Evolutionary conservation across 2,113 vertebrate genomes (phyloP).

Genomic region (Irena cyanogastra): DNA sequence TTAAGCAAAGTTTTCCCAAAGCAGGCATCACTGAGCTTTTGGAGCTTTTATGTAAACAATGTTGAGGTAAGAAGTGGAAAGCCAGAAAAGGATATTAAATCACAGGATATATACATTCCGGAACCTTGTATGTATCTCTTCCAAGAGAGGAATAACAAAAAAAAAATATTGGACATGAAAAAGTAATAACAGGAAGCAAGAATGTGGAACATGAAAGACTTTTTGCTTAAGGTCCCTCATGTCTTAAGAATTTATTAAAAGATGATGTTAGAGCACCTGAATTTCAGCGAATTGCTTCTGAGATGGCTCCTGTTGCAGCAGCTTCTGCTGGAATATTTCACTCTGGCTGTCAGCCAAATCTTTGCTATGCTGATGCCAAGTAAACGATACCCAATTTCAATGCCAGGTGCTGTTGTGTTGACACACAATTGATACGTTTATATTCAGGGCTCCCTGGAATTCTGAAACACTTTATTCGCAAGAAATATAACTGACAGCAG

Average conservation of each 20-base stretch:
- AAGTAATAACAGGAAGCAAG: background rate
- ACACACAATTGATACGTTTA: constrained; percentile 47
- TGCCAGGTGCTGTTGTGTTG: constrained; percentile 39
- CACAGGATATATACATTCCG: background rate
- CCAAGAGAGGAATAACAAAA: background rate
- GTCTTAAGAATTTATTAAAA: background rate
- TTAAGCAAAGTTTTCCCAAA: background rate
- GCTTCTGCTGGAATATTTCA: constrained; percentile 31
- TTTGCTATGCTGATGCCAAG: constrained; percentile 45
- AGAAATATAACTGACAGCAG: background rate
- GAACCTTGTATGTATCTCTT: background rate
- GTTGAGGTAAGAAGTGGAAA: background rate
- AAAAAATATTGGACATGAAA: background rate
- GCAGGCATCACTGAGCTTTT: background rate
- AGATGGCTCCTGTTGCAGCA: background rate
- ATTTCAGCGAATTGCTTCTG: background rate
- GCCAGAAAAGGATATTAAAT: background rate
- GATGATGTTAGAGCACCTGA: background rate
- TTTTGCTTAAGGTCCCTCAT: background rate
- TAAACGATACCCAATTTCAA: constrained; percentile 39
- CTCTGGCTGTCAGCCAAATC: constrained; percentile 38
- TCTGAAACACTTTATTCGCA: constrained; percentile 6
- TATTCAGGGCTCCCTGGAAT: constrained; percentile 7
- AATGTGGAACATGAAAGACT: background rate
- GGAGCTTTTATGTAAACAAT: background rate